phyloP scores from a whole-genome alignment of 1,140 invertebrate species.

The Epicauta chinensis region DNA sequence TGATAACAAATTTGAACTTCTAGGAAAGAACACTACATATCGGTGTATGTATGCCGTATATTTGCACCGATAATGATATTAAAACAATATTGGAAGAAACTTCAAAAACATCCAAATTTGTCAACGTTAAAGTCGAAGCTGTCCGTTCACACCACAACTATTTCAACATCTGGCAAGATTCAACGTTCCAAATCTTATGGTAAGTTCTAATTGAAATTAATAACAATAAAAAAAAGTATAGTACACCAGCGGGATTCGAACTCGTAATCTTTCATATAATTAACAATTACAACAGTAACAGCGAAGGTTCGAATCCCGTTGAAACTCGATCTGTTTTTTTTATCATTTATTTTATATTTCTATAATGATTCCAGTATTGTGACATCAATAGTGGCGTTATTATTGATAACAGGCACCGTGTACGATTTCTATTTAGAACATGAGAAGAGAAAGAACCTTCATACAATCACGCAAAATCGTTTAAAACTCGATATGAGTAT shows the following conservation, averaged over 20 bases:
- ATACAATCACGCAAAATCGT: constrained; percentile 3
- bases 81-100: constrained; percentile 50
- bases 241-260: too few species aligned
- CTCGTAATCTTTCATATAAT: too few species aligned
- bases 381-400: constrained; percentile 46
- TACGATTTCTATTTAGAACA: constrained; percentile 47
- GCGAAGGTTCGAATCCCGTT: too few species aligned
- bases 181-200: constrained; percentile 64
- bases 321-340: too few species aligned
- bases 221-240: background rate
- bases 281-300: too few species aligned
- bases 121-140: constrained; percentile 45
- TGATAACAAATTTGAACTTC: constrained; percentile 18
- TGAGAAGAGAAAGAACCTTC: constrained; percentile 24
- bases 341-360: constrained; percentile 11
- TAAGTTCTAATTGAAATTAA: constrained; percentile 40
- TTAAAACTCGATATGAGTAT: constrained; percentile 28
- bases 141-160: constrained; percentile 60
- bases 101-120: constrained; percentile 41
- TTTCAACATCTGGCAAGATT: constrained; percentile 61
- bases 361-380: constrained; percentile 48
- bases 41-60: constrained; percentile 65
- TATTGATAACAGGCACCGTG: constrained; percentile 55
- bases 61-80: constrained; percentile 58
- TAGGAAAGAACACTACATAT: constrained; percentile 57